Evolutionary conservation across 2,797 vertebrate species (phyloP).

Genomic region (Triplophysa bombifrons): DNA sequence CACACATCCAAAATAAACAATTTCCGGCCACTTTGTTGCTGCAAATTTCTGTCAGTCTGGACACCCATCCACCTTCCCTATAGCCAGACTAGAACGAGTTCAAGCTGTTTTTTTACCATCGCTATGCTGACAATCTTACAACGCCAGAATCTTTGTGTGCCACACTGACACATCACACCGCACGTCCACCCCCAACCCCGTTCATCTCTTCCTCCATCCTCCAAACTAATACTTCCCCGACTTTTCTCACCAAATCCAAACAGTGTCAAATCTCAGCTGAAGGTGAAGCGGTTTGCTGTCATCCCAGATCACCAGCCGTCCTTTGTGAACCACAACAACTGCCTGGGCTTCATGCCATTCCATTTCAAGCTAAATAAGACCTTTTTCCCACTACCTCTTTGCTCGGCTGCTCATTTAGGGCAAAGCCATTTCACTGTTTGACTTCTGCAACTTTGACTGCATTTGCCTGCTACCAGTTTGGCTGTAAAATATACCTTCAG

Average conservation of each 20-base stretch:
- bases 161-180: conserved; percentile 14
- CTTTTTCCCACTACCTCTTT: neutral
- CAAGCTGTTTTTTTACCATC: conserved; percentile 23
- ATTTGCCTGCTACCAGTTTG: neutral
- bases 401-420: conserved; percentile 16
- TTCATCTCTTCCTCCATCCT: conserved; percentile 2
- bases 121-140: conserved; percentile 25
- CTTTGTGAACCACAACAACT: conserved; percentile 14
- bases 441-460: neutral
- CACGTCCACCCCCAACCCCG: conserved; percentile 3
- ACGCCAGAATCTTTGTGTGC: conserved; percentile 22
- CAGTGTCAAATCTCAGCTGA: conserved; percentile 32
- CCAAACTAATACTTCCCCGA: conserved; percentile 26
- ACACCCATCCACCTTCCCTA: neutral
- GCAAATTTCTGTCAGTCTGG: conserved; percentile 5
- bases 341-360: conserved; percentile 21
- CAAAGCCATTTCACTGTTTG: conserved; percentile 6
- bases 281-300: conserved; percentile 36
- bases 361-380: conserved; percentile 13
- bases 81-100: neutral
- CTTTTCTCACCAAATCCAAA: conserved; percentile 5
- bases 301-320: conserved; percentile 25
- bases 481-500: neutral
- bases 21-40: conserved; percentile 18
- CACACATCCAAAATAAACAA: conserved; percentile 10